phyloP scores from a whole-genome alignment of 2,113 vertebrate genomes.

The Herpailurus yagouaroundi region DNA sequence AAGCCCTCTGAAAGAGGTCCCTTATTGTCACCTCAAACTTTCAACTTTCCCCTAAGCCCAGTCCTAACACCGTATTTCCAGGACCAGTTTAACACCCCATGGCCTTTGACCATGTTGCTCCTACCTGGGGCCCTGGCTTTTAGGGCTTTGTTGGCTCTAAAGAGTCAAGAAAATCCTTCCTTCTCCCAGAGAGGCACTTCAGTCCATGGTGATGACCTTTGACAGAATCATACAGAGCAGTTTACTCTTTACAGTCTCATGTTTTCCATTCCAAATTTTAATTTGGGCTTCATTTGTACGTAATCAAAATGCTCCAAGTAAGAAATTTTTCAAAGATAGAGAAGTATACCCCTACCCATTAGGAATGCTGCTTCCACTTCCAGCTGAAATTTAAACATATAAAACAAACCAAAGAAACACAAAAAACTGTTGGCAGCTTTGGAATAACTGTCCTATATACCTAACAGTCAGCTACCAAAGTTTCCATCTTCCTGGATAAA shows the following conservation, averaged over 20 bases:
- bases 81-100: background rate
- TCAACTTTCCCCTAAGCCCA: background rate
- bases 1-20: background rate
- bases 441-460: background rate
- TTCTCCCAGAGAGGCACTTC: background rate
- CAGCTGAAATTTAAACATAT: background rate
- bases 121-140: background rate
- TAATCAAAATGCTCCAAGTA: conserved; percentile 4
- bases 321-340: background rate
- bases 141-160: background rate
- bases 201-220: background rate
- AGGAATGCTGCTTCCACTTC: background rate
- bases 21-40: background rate
- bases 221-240: background rate
- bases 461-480: background rate
- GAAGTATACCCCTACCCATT: background rate
- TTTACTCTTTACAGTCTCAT: background rate
- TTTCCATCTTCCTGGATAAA: background rate
- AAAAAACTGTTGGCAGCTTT: background rate
- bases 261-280: background rate
- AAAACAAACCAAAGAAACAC: background rate
- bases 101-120: background rate
- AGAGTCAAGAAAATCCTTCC: background rate
- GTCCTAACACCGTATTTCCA: background rate
- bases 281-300: background rate